Evolutionary conservation across 2,888 invertebrate genomes (phyloP), one percentile per base, ranked within the genome.

Genomic region (Belgica antarctica): DNA sequence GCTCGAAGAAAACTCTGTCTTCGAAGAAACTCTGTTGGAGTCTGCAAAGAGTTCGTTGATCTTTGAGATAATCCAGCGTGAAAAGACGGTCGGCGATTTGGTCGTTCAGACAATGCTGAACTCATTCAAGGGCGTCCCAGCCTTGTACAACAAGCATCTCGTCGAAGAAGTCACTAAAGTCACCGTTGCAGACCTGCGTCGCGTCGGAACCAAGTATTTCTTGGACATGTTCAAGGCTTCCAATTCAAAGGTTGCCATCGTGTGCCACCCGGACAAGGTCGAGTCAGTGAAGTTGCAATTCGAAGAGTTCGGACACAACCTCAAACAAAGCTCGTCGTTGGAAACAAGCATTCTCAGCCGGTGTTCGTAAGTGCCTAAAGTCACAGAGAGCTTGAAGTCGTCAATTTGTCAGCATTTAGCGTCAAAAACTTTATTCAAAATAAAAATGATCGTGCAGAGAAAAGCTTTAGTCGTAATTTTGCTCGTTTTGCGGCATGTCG

Each of bases 31-130:
- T 47, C 82, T 94, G 71, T 85, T 94, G 74, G 90, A 89, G 74
- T 89, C 93, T 0, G 94, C 94, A 0, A 89, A 87, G 76, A 90
- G 92, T 76, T 92, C 93, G 15, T 83, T 92, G n/a, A 86, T 94
- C 72, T 96, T 89, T 79, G 90, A 93, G 76, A 86, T 92, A 65
- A 90, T 95, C 72, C 88, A 90, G 74, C 83, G 86, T 73, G 92
- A 93, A 78, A 89, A 89, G 76, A 90, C 88, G 71, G 86, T 92
- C 10, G 87, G 89, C 0, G 86, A 87, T 75, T 85, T 90, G 1
- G 88, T 91, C 24, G 77, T 80, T 34, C 84, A 89, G 74, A 89
- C 92, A 0, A 81, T 94, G n/a, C 77, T 87, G 68, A 86, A 87
- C 63, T 89, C 89, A 77, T 85, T 91, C 75, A 84, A 87, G 73